A percentile compares a stretch with the other conserved stretches of the same genome.
Conservation (phyloP, 2,888 invertebrate genomes). For the Nymphalis polychloros region DNA sequence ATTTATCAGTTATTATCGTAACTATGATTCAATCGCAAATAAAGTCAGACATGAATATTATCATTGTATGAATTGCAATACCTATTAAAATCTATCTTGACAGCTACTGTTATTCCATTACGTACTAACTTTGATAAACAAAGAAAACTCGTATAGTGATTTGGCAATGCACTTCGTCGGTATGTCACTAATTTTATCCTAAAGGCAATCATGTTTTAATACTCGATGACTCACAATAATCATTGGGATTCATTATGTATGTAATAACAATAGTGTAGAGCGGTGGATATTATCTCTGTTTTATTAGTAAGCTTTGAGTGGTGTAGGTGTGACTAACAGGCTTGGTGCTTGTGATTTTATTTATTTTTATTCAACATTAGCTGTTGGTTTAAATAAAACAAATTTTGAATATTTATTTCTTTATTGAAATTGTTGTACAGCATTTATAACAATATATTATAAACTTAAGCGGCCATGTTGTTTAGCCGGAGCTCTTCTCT, state of each 20-base stretch:
- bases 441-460: conserved; percentile 1
- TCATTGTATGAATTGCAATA: neutral
- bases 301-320: too few species aligned
- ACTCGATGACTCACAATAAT: neutral
- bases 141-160: too few species aligned
- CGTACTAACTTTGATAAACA: neutral
- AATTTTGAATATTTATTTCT: conserved; percentile 3
- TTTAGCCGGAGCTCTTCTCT: too few species aligned
- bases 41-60: neutral
- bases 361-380: neutral
- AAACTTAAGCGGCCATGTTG: neutral
- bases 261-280: too few species aligned
- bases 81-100: neutral
- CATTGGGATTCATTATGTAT: too few species aligned
- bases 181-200: neutral
- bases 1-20: conserved; percentile 3
- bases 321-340: too few species aligned
- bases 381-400: neutral
- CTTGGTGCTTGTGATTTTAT: too few species aligned
- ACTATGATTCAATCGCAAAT: conserved; percentile 13
- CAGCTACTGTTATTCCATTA: neutral
- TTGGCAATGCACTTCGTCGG: neutral
- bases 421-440: conserved; percentile 1
- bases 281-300: too few species aligned
- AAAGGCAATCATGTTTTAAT: neutral